Evolutionary conservation across 2,113 vertebrate genomes (phyloP).

Genomic region (Sinocyclocheilus rhinocerous): DNA sequence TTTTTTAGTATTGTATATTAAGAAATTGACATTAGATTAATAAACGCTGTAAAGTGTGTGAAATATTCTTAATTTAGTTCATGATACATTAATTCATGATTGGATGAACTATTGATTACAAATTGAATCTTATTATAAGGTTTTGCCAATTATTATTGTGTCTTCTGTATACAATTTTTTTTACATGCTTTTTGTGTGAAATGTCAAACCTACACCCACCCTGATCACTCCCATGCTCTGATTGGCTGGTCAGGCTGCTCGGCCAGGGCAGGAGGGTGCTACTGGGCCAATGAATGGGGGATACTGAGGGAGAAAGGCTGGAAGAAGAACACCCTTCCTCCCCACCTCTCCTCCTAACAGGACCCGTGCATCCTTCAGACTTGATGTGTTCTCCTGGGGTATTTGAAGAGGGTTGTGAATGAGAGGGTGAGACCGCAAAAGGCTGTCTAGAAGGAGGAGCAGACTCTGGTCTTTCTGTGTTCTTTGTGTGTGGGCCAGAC

Average conservation of each 20-base stretch:
- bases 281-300: constrained; percentile 58
- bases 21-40: background rate
- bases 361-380: constrained; percentile 29
- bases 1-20: background rate
- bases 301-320: constrained; percentile 50
- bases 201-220: constrained; percentile 62
- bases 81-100: background rate
- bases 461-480: constrained; percentile 32
- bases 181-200: background rate
- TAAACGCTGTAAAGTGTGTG: background rate
- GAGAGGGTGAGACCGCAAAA: constrained; percentile 1
- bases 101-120: too few relatives aligned
- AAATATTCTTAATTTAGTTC: background rate
- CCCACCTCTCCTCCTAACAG: constrained; percentile 7
- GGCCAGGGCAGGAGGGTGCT: constrained; percentile 54
- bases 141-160: too few relatives aligned
- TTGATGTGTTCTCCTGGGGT: background rate
- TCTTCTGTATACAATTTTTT: background rate
- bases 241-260: constrained; percentile 60
- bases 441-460: constrained; percentile 18
- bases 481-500: constrained; percentile 34
- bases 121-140: too few relatives aligned
- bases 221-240: constrained; percentile 36
- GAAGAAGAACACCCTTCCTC: constrained; percentile 16
- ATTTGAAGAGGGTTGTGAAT: constrained; percentile 15